A percentile compares a stretch with the other conserved stretches of the same genome.
Conservation (phyloP, 2,888 invertebrate species). For the Agonopterix subpropinquella region DNA sequence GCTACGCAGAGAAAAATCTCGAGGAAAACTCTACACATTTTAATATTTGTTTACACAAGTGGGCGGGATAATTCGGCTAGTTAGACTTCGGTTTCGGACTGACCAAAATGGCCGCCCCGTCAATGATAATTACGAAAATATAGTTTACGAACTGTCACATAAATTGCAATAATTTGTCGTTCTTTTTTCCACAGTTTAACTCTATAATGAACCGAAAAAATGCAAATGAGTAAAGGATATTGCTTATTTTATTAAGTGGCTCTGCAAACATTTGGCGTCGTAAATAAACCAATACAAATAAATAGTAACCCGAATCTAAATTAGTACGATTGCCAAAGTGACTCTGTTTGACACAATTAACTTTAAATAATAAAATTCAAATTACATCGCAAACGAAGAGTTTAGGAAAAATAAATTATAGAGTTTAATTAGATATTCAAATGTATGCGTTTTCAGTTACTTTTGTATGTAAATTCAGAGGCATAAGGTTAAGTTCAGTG, state of each 20-base stretch:
- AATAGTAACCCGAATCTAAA: slow-evolving; percentile 17
- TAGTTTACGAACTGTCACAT: slow-evolving; percentile 5
- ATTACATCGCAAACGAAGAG: slow-evolving; percentile 30
- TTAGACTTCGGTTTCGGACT: slow-evolving; percentile 20
- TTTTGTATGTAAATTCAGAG: slow-evolving; percentile 68
- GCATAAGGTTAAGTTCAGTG: slow-evolving; percentile 71
- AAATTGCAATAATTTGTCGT: not conserved
- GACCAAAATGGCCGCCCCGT: slow-evolving; percentile 35
- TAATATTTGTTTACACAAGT: slow-evolving; percentile 48
- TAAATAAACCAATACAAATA: slow-evolving; percentile 4
- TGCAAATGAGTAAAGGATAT: slow-evolving; percentile 6
- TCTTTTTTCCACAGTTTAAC: slow-evolving; percentile 1
- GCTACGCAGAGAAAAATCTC: slow-evolving; percentile 57
- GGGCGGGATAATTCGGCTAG: slow-evolving; percentile 40
- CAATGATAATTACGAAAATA: too few relatives aligned
- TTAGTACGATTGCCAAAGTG: slow-evolving; percentile 6
- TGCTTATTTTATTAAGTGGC: slow-evolving; percentile 6
- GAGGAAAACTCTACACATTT: slow-evolving; percentile 51
- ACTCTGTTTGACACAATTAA: slow-evolving; percentile 4
- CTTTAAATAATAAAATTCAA: slow-evolving; percentile 32
- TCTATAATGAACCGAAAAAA: slow-evolving; percentile 3
- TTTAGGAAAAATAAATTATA: slow-evolving; percentile 31
- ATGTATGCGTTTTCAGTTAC: slow-evolving; percentile 63
- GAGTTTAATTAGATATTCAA: slow-evolving; percentile 56
- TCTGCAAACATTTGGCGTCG: not conserved